These are phyloP conservation scores for Caenorhabditis wallacei DNA, from an alignment of 2,888 invertebrate species.

Conservation along the genomic window DNA sequence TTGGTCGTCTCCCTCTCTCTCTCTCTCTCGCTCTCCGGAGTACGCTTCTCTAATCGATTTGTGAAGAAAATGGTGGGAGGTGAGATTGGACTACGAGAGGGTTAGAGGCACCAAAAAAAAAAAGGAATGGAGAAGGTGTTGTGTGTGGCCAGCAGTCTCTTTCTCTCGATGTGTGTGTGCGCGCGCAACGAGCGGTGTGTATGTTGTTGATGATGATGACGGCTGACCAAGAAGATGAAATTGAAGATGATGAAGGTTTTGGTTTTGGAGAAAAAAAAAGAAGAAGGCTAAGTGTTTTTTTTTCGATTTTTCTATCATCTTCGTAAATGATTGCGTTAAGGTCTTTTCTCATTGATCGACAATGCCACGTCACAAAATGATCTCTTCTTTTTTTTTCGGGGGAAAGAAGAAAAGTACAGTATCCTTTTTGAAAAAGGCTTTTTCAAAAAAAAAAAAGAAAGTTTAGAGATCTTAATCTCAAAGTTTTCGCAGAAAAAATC, in stretches of 20 bases:
- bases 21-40: conserved; percentile 7
- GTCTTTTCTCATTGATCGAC: no score
- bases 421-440: no score
- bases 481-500: no score
- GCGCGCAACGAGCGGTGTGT: conserved; percentile 6
- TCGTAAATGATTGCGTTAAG: background rate
- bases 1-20: conserved; percentile 47
- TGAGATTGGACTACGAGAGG: conserved; percentile 23
- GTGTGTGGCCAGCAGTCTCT: conserved; percentile 22
- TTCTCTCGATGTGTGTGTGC: background rate
- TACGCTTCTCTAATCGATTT: conserved; percentile 54
- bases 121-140: conserved; percentile 38
- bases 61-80: background rate
- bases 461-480: no score
- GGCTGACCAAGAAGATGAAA: conserved; percentile 28
- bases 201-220: conserved; percentile 29
- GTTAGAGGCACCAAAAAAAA: background rate
- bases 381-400: no score
- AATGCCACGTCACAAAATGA: no score
- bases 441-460: no score
- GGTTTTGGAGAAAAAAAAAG: conserved; percentile 3
- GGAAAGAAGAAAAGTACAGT: no score
- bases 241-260: conserved; percentile 28
- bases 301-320: background rate
- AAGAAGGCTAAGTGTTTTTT: conserved; percentile 42